Evolutionary conservation across 1,140 invertebrate genomes (phyloP).

Genomic region (Anagrus nilaparvatae): DNA sequence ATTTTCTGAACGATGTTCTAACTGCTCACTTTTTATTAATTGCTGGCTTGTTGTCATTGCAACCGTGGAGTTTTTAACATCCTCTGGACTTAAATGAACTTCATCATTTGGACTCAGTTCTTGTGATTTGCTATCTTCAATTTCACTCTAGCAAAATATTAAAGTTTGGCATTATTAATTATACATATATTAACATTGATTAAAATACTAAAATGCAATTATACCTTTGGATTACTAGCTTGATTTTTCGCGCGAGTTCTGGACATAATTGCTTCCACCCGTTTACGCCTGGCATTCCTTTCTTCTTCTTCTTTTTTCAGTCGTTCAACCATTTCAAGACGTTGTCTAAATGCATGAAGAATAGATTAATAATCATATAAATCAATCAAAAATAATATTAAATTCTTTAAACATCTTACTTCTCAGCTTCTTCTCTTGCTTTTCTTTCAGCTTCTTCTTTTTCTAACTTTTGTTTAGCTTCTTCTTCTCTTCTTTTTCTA

Average conservation of each 20-base stretch:
- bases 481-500: conserved; percentile 50
- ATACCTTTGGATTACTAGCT: conserved; percentile 40
- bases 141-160: conserved; percentile 27
- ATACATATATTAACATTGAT: too few species aligned
- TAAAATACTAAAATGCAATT: too few species aligned
- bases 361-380: too few species aligned
- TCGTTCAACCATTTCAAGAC: conserved; percentile 62
- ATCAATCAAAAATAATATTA: too few species aligned
- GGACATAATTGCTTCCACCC: conserved; percentile 76
- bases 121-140: conserved; percentile 34
- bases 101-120: conserved; percentile 37
- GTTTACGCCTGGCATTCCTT: conserved; percentile 60
- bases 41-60: conserved; percentile 40
- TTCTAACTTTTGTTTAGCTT: conserved; percentile 56
- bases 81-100: conserved; percentile 26
- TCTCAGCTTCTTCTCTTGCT: conserved; percentile 67
- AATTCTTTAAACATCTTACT: too few species aligned
- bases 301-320: conserved; percentile 72
- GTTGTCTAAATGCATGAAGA: conserved; percentile 42
- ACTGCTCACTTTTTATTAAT: conserved; percentile 36
- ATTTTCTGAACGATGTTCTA: conserved; percentile 28
- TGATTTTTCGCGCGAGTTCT: conserved; percentile 59
- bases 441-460: conserved; percentile 69
- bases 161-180: neutral
- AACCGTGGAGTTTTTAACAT: conserved; percentile 28